These are phyloP conservation scores for Phyllostomus discolor DNA, from an alignment of 2,113 vertebrate species.

Conservation along the genomic window DNA sequence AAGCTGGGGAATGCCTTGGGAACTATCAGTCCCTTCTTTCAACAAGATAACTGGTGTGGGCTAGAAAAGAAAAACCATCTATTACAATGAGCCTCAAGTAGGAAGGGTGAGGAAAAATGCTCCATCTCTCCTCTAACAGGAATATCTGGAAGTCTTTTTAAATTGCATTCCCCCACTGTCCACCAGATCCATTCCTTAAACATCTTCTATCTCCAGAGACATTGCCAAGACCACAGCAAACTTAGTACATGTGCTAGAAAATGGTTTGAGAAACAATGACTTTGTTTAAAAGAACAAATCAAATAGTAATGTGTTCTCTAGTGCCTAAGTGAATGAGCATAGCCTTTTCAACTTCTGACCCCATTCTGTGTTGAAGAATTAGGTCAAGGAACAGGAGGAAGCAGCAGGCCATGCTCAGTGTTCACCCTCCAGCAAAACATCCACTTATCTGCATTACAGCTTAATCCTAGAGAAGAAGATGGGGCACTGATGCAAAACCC, in stretches of 20 bases:
- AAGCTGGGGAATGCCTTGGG: slow-evolving; percentile 95
- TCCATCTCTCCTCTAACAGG: not conserved
- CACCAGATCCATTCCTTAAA: not conserved
- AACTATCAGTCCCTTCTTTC: slow-evolving; percentile 97
- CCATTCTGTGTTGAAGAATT: not conserved
- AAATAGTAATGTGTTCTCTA: not conserved
- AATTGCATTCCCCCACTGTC: not conserved
- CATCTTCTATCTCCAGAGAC: not conserved
- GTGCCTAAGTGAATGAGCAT: not conserved
- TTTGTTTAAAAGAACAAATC: not conserved
- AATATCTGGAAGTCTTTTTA: not conserved
- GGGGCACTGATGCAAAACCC: not conserved
- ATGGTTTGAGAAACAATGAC: not conserved
- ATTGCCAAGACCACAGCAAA: not conserved
- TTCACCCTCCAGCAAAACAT: not conserved
- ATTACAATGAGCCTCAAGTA: not conserved
- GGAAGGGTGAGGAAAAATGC: not conserved
- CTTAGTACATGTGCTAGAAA: not conserved
- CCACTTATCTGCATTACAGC: not conserved
- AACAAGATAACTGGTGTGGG: slow-evolving; percentile 94
- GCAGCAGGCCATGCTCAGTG: not conserved
- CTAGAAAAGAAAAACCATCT: slow-evolving; percentile 72
- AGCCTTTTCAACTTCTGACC: slow-evolving; percentile 10
- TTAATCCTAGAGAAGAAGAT: not conserved
- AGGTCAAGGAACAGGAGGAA: not conserved